These are phyloP conservation scores for Nipponia nippon DNA, from an alignment of 2,113 vertebrate genomes.

Conservation along the genomic window DNA sequence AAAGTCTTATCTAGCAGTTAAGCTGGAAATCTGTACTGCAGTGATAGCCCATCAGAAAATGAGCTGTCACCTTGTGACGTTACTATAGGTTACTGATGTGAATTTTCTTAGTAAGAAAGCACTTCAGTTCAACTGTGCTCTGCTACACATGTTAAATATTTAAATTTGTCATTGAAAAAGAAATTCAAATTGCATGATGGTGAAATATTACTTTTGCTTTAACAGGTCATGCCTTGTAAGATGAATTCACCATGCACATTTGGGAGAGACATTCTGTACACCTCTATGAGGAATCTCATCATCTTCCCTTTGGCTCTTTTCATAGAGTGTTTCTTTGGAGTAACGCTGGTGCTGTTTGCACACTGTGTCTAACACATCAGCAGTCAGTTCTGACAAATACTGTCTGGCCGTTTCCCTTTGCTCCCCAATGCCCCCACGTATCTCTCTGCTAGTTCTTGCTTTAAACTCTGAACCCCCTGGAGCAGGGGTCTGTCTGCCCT, in stretches of 20 bases:
- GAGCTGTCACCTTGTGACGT: neutral
- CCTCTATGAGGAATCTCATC: neutral
- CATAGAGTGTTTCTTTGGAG: neutral
- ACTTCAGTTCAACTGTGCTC: neutral
- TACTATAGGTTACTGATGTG: neutral
- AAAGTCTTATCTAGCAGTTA: neutral
- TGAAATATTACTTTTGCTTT: neutral
- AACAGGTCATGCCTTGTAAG: neutral
- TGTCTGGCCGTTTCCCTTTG: neutral
- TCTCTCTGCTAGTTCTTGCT: neutral
- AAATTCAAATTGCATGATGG: neutral
- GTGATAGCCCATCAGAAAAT: neutral
- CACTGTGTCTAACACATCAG: neutral
- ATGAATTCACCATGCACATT: rapidly evolving
- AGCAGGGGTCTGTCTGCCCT: neutral
- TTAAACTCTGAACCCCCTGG: neutral
- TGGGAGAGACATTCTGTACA: neutral
- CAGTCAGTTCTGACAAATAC: neutral
- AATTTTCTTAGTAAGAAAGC: neutral
- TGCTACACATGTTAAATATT: neutral
- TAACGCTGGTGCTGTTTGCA: neutral
- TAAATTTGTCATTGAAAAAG: neutral
- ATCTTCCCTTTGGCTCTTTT: neutral
- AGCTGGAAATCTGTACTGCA: neutral
- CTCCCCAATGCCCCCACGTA: rapidly evolving